Evolutionary conservation across 1,140 invertebrate species (phyloP).

Genomic region (Cyphomyrmex costatus): DNA sequence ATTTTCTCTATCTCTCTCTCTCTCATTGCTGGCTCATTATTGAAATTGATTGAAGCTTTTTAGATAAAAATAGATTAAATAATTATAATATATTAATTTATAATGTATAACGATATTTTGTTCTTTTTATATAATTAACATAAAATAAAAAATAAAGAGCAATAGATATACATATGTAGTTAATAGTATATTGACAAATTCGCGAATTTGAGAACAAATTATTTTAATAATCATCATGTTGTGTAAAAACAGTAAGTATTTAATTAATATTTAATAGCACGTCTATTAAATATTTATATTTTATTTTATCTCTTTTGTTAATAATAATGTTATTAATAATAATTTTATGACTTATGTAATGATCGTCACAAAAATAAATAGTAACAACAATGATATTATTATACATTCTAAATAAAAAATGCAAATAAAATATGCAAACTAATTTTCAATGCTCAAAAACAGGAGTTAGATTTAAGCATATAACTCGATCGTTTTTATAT

Average conservation of each 20-base stretch:
- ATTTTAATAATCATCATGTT: not conserved
- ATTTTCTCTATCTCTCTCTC: too few species aligned
- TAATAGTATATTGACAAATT: not conserved
- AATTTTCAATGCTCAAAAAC: not conserved
- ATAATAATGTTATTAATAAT: not conserved
- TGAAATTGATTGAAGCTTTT: not conserved
- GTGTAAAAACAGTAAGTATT: not conserved
- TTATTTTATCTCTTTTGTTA: not conserved
- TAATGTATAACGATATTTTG: not conserved
- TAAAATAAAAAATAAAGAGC: not conserved
- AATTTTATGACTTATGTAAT: not conserved
- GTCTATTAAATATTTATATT: not conserved
- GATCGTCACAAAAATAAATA: not conserved
- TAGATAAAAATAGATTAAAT: not conserved
- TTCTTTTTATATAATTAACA: not conserved
- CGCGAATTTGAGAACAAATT: not conserved
- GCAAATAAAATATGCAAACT: not conserved
- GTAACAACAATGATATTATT: not conserved
- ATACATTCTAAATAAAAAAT: not conserved
- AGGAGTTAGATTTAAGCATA: not conserved
- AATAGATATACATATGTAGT: too few species aligned
- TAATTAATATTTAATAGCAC: not conserved
- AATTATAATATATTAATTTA: conserved; percentile 18
- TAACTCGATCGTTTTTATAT: not conserved
- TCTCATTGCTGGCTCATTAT: too few species aligned